A percentile compares a stretch with the other conserved stretches of the same genome.
Conservation (phyloP, 1,140 invertebrate genomes). For the Magallana angulata region DNA sequence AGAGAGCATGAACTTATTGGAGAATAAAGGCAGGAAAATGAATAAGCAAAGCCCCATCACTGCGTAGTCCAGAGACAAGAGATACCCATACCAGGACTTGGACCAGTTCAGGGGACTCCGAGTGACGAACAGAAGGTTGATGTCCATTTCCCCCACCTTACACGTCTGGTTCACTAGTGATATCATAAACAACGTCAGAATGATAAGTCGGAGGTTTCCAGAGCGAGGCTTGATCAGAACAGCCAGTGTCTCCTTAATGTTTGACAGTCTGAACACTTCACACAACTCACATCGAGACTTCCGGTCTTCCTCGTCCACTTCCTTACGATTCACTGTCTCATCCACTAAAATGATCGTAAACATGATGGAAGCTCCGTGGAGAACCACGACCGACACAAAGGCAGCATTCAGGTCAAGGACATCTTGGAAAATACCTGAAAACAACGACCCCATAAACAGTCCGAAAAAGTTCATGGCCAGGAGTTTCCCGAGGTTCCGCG, state of each 20-base stretch:
- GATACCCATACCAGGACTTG: conserved; percentile 77
- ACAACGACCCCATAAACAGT: conserved; percentile 74
- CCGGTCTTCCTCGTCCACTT: conserved; percentile 54
- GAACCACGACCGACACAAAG: conserved; percentile 65
- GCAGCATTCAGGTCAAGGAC: conserved; percentile 66
- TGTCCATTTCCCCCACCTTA: conserved; percentile 77
- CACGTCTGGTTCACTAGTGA: conserved; percentile 70
- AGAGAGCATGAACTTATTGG: conserved; percentile 62
- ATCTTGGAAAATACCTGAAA: conserved; percentile 73
- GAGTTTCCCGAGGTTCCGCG: conserved; percentile 72
- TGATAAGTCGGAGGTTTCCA: conserved; percentile 61
- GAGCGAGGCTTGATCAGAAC: conserved; percentile 66
- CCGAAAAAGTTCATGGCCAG: conserved; percentile 79
- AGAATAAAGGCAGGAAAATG: conserved; percentile 74
- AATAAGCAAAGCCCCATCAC: conserved; percentile 74
- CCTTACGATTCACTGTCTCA: conserved; percentile 63
- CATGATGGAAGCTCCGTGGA: conserved; percentile 67
- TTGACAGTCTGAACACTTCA: conserved; percentile 64
- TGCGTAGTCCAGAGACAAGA: conserved; percentile 77
- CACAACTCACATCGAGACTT: conserved; percentile 45
- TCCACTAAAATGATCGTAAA: conserved; percentile 66
- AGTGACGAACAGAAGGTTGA: conserved; percentile 75
- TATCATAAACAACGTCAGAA: conserved; percentile 66
- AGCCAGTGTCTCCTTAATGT: conserved; percentile 68
- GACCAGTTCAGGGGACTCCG: conserved; percentile 74